Conservation (phyloP, 2,888 invertebrate genomes). For the Rosalia funebris region DNA sequence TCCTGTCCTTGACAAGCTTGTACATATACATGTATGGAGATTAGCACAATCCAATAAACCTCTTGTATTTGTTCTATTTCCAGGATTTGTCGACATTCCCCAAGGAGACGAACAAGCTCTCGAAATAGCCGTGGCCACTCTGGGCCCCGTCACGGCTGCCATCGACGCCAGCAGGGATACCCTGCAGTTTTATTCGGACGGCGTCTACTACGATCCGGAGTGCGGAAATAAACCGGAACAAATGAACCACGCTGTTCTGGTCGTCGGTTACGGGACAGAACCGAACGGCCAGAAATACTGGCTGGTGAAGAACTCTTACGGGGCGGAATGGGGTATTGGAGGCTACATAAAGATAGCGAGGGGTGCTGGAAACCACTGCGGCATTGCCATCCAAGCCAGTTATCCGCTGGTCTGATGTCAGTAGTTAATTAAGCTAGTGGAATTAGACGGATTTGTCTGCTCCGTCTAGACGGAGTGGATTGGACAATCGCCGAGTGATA, state of each 20-base stretch:
- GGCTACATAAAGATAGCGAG: slow-evolving; percentile 59
- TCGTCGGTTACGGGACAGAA: slow-evolving; percentile 81
- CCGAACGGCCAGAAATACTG: slow-evolving; percentile 72
- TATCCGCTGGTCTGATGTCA: slow-evolving; percentile 76
- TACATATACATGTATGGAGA: too few species aligned
- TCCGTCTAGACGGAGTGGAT: too few species aligned
- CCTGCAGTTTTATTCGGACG: slow-evolving; percentile 86
- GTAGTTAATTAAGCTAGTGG: background rate
- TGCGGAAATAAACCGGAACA: slow-evolving; percentile 71
- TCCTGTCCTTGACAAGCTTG: too few species aligned
- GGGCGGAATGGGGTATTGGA: slow-evolving; percentile 59
- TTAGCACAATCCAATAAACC: too few species aligned
- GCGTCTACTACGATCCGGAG: slow-evolving; percentile 82
- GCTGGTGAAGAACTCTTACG: slow-evolving; percentile 78
- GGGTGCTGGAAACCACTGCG: slow-evolving; percentile 77
- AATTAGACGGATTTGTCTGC: too few species aligned
- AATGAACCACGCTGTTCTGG: slow-evolving; percentile 86
- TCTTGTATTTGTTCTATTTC: slow-evolving; percentile 52
- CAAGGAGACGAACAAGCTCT: slow-evolving; percentile 79
- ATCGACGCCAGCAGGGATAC: slow-evolving; percentile 87
- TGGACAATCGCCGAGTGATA: too few species aligned
- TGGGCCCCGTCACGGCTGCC: slow-evolving; percentile 88
- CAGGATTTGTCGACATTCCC: slow-evolving; percentile 80
- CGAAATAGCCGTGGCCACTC: slow-evolving; percentile 80
- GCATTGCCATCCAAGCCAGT: slow-evolving; percentile 82